Evolutionary conservation across 2,113 vertebrate genomes (phyloP).

Genomic region (Chlorodrepanis virens): DNA sequence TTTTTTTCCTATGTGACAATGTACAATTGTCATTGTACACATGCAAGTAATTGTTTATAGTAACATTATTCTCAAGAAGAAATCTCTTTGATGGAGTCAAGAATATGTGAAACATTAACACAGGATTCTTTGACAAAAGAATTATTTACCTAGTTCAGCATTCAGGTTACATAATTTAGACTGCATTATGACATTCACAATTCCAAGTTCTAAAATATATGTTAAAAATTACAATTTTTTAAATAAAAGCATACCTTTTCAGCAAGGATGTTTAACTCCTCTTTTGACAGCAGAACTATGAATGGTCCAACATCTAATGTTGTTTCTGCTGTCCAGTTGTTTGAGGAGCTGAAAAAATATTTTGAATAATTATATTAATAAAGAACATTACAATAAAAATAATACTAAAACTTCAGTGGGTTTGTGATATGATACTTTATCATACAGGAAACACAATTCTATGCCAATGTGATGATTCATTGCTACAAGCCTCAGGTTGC

Average conservation of each 20-base stretch:
- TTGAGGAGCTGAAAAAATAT: constrained; percentile 28
- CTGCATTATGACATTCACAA: not conserved
- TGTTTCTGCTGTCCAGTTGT: constrained; percentile 75
- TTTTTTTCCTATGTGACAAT: not conserved
- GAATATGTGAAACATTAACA: not conserved
- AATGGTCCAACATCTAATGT: constrained; percentile 72
- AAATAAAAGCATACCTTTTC: constrained; percentile 69
- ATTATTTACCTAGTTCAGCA: not conserved
- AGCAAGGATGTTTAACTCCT: constrained; percentile 67
- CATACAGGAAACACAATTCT: not conserved
- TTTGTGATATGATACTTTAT: not conserved
- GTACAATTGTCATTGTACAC: not conserved
- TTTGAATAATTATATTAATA: not conserved
- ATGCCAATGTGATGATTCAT: not conserved
- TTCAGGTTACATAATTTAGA: not conserved
- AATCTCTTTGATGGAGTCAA: not conserved
- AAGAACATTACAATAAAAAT: not conserved
- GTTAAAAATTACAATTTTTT: not conserved
- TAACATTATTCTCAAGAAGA: not conserved
- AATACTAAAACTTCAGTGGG: not conserved
- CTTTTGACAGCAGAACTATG: constrained; percentile 67
- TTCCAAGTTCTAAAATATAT: not conserved
- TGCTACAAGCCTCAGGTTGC: not conserved
- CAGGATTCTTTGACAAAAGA: not conserved
- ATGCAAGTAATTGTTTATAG: not conserved